These are phyloP conservation scores for Lagorchestes hirsutus DNA, from an alignment of 2,797 vertebrate genomes.

Conservation along the genomic window DNA sequence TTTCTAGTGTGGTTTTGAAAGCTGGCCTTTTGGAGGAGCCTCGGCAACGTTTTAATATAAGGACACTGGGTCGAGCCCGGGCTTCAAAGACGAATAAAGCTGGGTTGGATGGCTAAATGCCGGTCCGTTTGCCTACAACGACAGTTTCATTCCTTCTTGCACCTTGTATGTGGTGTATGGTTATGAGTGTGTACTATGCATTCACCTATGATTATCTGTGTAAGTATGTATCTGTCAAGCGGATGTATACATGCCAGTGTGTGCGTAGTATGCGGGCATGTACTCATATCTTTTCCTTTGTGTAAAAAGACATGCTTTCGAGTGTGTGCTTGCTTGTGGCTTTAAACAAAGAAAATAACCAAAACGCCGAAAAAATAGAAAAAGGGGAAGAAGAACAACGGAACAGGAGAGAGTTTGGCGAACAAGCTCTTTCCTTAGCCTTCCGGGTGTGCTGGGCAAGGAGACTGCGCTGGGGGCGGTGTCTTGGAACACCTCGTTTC, in stretches of 20 bases:
- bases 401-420: neutral
- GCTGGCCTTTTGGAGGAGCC: neutral
- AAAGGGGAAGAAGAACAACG: neutral
- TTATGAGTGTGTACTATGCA: accelerated
- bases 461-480: accelerated
- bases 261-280: neutral
- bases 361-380: neutral
- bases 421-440: neutral
- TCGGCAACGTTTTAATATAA: neutral
- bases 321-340: neutral
- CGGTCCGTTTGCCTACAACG: neutral
- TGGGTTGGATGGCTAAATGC: neutral
- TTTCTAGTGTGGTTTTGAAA: neutral
- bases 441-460: neutral
- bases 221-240: accelerated
- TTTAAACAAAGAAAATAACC: slow-evolving; percentile 10
- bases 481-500: accelerated
- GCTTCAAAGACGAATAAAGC: neutral
- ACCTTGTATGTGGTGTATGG: neutral
- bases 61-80: neutral
- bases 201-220: neutral
- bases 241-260: neutral
- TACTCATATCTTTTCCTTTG: neutral
- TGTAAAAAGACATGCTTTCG: neutral
- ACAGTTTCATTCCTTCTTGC: neutral